These are phyloP conservation scores for Paracentrotus lividus DNA, from an alignment of 53 echinoderm and acorn worm species.

Conservation along the genomic window DNA sequence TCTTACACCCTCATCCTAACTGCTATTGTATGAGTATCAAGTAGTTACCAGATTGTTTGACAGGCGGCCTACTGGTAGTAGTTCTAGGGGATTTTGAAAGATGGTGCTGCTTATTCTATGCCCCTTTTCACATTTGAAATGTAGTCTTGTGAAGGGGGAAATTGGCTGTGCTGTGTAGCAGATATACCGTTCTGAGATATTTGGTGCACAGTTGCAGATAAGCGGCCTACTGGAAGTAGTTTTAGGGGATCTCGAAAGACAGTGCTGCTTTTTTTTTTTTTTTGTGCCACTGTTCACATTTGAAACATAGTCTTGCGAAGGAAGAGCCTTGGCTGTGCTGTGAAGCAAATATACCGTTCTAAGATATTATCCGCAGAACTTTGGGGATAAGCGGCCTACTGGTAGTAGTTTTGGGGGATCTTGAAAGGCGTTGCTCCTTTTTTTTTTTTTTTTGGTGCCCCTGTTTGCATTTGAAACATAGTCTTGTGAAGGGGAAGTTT, in stretches of 20 bases:
- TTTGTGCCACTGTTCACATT: constrained; percentile 2
- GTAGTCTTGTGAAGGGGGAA: background rate
- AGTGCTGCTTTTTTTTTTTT: background rate
- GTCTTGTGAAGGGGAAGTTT: background rate
- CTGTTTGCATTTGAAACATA: constrained; percentile 24
- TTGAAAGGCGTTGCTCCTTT: background rate
- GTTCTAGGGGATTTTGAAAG: background rate
- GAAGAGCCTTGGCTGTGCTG: background rate
- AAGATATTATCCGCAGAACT: no score
- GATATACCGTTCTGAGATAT: no score
- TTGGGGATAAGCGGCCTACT: constrained; percentile 6
- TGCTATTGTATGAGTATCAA: constrained; percentile 41
- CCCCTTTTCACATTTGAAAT: constrained; percentile 16
- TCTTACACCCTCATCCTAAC: background rate
- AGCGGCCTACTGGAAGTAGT: background rate
- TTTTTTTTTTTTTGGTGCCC: no score
- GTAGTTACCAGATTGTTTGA: background rate
- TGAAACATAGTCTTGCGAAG: background rate
- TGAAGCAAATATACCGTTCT: no score
- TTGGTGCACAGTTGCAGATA: no score
- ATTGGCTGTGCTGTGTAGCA: background rate
- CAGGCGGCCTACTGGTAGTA: constrained; percentile 18
- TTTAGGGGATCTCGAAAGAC: background rate
- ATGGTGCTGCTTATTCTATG: background rate
- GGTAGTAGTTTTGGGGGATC: background rate